Conservation (phyloP, 2,888 invertebrate species). For the Azorinus chamasolen region DNA sequence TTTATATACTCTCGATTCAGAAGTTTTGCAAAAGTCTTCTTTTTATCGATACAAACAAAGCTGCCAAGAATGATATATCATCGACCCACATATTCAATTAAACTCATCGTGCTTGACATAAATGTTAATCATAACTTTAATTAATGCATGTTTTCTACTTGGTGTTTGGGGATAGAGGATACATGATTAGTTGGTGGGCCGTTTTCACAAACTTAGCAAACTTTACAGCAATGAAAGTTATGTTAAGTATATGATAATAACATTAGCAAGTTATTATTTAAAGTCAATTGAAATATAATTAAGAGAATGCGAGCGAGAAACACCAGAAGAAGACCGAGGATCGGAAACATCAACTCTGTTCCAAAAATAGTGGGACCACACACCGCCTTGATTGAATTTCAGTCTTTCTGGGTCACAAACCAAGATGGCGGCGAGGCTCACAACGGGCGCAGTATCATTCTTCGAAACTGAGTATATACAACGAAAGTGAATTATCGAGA, state of each 20-base stretch:
- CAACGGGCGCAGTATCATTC: background rate
- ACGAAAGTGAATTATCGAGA: too few species aligned
- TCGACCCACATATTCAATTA: too few species aligned
- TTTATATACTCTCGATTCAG: constrained; percentile 17
- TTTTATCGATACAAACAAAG: too few species aligned
- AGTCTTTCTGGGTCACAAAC: constrained; percentile 81
- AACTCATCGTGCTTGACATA: too few species aligned
- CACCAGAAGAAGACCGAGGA: constrained; percentile 13
- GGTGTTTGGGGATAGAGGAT: too few species aligned
- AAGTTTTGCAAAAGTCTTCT: too few species aligned
- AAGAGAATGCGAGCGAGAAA: background rate
- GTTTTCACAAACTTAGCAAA: background rate
- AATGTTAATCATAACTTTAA: too few species aligned
- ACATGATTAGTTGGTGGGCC: too few species aligned
- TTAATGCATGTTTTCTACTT: too few species aligned
- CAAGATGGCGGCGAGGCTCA: constrained; percentile 77
- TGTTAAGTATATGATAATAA: background rate
- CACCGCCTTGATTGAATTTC: constrained; percentile 75
- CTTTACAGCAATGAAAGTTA: background rate
- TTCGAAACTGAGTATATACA: too few species aligned
- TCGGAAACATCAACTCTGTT: constrained; percentile 52
- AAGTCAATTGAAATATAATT: background rate
- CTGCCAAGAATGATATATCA: too few species aligned
- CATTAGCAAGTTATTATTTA: background rate
- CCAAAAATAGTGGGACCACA: constrained; percentile 76